Conservation (phyloP, 2,888 invertebrate species). For the Ceraclea dissimilis region DNA sequence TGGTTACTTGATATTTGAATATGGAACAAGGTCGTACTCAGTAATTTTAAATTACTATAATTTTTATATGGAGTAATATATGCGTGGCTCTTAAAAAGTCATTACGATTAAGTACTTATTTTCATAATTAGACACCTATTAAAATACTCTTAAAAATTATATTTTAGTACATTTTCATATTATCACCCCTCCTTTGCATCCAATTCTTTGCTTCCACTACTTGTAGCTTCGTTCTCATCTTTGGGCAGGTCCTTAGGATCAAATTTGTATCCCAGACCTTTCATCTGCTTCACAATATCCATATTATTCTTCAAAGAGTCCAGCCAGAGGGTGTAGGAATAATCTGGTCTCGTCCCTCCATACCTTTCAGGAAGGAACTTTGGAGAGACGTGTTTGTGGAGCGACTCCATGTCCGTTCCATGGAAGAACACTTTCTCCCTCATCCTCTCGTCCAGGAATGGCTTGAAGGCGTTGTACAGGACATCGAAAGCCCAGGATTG, state of each 20-base stretch:
- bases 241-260: constrained; percentile 33
- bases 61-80: too few relatives aligned
- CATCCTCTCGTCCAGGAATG: constrained; percentile 63
- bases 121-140: too few relatives aligned
- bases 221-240: constrained; percentile 4
- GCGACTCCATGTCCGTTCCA: constrained; percentile 61
- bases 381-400: constrained; percentile 66
- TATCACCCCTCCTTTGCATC: neutral
- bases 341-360: constrained; percentile 63
- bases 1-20: too few relatives aligned
- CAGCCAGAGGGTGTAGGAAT: constrained; percentile 68
- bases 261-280: constrained; percentile 55
- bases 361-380: constrained; percentile 64
- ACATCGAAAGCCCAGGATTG: constrained; percentile 78
- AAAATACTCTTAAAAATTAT: too few relatives aligned
- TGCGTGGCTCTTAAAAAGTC: too few relatives aligned
- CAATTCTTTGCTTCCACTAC: neutral
- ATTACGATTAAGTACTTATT: too few relatives aligned
- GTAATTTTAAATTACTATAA: too few relatives aligned
- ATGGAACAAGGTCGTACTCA: too few relatives aligned
- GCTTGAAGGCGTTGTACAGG: constrained; percentile 70
- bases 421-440: constrained; percentile 60
- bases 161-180: too few relatives aligned
- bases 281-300: constrained; percentile 54
- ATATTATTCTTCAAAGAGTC: constrained; percentile 52